Conservation (phyloP, 2,113 vertebrate genomes). For the Eleginops maclovinus region DNA sequence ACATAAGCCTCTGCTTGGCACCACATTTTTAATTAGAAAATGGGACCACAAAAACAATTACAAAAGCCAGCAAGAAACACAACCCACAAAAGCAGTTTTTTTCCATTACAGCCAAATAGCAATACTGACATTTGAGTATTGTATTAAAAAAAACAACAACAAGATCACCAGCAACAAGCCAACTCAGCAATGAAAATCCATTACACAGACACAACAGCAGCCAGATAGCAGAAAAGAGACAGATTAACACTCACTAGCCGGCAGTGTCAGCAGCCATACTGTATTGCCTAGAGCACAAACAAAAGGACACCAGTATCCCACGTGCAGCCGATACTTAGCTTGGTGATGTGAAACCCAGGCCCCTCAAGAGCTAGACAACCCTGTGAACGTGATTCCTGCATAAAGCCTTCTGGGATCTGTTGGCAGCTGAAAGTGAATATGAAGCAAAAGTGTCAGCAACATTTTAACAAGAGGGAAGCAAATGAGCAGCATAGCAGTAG, state of each 20-base stretch:
- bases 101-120: neutral
- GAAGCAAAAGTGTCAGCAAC: neutral
- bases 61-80: neutral
- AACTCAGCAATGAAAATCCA: slow-evolving; percentile 18
- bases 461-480: too few relatives aligned
- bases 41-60: neutral
- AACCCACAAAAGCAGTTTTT: neutral
- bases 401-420: too few relatives aligned
- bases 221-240: neutral
- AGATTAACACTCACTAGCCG: neutral
- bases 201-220: neutral
- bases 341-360: neutral
- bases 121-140: neutral
- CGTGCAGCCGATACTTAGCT: neutral
- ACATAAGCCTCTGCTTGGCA: neutral
- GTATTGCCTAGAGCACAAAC: neutral
- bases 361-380: neutral
- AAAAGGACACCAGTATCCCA: neutral
- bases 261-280: neutral
- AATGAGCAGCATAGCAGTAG: too few relatives aligned
- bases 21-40: neutral
- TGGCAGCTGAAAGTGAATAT: too few relatives aligned
- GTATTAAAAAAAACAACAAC: neutral
- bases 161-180: neutral
- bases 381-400: neutral